Base-by-base conservation (phyloP, 2,888 invertebrate genomes). In the Diarsia dahlii region DNA sequence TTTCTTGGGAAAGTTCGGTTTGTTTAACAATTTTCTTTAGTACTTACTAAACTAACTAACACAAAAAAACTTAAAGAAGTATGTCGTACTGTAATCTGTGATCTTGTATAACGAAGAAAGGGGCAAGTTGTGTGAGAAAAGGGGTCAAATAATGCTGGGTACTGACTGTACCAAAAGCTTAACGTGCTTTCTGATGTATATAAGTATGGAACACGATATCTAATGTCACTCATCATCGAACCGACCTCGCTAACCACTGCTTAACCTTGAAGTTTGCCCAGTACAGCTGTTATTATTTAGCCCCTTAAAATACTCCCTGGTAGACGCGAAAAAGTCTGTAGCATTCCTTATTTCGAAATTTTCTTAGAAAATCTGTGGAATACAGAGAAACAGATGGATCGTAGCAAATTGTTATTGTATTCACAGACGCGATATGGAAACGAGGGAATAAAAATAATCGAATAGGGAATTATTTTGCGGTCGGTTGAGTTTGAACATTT, bases 321-420 rank as follows among this genome's bases (percentile, higher is more conserved):
- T 54, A 1, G n/a, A 56, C 56, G 2, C 23, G 23, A 15, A 58
- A 28, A 58, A 58, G 58, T 28, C 15, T 58, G 58, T 58, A 58
- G 1, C 13, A 3, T 4, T 39, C 45, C 13, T 65, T 68, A 66
- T 78, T 66, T 58, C 2, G 54, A 81, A 76, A 70, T 70, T 58
- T 69, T 60, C 65, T 58, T 13, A 50, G 65, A 48, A 52, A 82
- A 71, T 75, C 82, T 71, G 45, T 23, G 67, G 50, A 80, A 76
- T 72, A 71, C 71, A 71, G 76, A 71, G 78, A 81, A 76, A 65
- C 78, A 76, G 74, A 78, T 72, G 80, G 74, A 76, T 86, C 74
- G 80, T 64, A 78, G 72, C 66, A 75, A 80, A 85, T 85, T 76
- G 83, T 87, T 84, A 87, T 85, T 87, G 81, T 82, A 82, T 76